phyloP scores from a whole-genome alignment of 1,140 invertebrate genomes.

The Whitmania pigra region DNA sequence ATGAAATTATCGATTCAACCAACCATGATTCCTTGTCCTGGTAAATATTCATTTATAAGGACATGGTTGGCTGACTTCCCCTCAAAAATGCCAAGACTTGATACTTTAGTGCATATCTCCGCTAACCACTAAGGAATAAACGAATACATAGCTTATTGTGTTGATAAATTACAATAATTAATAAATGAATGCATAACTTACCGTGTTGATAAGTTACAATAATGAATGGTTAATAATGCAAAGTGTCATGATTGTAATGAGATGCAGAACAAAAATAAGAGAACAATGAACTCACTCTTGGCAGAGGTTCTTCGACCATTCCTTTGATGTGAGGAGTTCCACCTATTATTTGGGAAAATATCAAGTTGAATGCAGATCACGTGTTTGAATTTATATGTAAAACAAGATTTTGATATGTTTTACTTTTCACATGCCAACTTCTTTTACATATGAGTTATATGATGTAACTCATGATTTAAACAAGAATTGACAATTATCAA shows the following conservation, averaged over 20 bases:
- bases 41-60: constrained; percentile 84
- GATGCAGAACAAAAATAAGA: background rate
- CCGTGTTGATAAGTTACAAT: constrained; percentile 18
- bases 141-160: constrained; percentile 1
- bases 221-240: constrained; percentile 16
- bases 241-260: constrained; percentile 20
- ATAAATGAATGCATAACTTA: constrained; percentile 6
- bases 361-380: background rate
- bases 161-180: constrained; percentile 19
- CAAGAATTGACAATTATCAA: constrained; percentile 19
- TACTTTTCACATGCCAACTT: background rate
- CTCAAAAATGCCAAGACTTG: constrained; percentile 58
- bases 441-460: too few relatives aligned
- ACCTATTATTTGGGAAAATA: constrained; percentile 31
- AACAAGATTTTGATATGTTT: too few relatives aligned
- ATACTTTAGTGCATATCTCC: constrained; percentile 59
- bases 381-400: too few relatives aligned
- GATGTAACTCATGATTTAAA: background rate
- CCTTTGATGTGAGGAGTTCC: constrained; percentile 80
- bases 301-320: constrained; percentile 82
- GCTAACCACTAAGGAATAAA: constrained; percentile 59
- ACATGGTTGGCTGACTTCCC: constrained; percentile 77
- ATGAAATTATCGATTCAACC: constrained; percentile 13
- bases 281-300: constrained; percentile 44
- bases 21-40: constrained; percentile 60